Conservation (phyloP, 2,888 invertebrate genomes). For the Ectropis crepuscularia region DNA sequence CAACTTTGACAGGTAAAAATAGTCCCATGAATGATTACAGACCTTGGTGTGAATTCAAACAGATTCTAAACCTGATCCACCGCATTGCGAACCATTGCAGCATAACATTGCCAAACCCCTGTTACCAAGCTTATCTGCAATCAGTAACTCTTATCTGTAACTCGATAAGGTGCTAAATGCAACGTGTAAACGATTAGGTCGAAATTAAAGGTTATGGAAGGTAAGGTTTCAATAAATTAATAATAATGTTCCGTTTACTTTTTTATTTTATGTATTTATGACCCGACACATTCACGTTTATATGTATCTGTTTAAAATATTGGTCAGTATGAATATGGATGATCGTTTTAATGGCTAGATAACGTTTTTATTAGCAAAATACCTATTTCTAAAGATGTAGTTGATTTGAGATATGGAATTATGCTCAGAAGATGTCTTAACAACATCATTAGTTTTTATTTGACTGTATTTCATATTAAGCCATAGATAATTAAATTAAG, state of each 20-base stretch:
- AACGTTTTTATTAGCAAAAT: slow-evolving; percentile 12
- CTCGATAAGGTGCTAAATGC: slow-evolving; percentile 36
- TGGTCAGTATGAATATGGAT: slow-evolving; percentile 15
- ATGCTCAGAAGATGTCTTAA: too few relatives aligned
- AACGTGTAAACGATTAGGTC: slow-evolving; percentile 19
- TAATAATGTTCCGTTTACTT: slow-evolving; percentile 17
- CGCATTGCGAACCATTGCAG: slow-evolving; percentile 61
- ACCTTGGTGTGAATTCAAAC: slow-evolving; percentile 59
- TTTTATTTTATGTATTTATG: slow-evolving; percentile 13
- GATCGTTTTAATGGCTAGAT: slow-evolving; percentile 12
- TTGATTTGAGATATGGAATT: neutral
- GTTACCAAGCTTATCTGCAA: slow-evolving; percentile 31
- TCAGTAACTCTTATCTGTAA: slow-evolving; percentile 33
- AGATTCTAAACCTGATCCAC: slow-evolving; percentile 59
- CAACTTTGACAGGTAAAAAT: too few relatives aligned
- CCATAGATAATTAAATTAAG: too few relatives aligned
- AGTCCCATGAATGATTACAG: slow-evolving; percentile 43
- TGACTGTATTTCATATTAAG: too few relatives aligned
- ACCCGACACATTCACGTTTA: slow-evolving; percentile 5
- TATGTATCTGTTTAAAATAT: slow-evolving; percentile 2
- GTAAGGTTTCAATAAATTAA: slow-evolving; percentile 25
- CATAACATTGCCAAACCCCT: slow-evolving; percentile 47
- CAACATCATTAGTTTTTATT: too few relatives aligned
- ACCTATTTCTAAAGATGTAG: neutral
- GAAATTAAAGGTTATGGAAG: slow-evolving; percentile 39